Evolutionary conservation across 2,888 invertebrate genomes (phyloP).

Genomic region (Magallana nippona): DNA sequence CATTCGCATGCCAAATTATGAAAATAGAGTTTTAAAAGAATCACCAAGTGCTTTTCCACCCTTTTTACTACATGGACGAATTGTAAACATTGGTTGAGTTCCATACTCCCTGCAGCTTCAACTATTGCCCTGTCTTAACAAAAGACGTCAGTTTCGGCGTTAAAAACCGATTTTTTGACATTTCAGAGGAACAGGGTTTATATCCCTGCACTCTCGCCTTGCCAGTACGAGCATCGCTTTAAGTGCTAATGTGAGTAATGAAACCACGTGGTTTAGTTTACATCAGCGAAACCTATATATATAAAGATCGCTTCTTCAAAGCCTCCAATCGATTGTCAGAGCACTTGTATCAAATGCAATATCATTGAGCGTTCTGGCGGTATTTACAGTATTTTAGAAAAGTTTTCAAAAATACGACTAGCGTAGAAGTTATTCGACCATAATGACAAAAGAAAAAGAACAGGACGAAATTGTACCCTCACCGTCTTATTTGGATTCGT

Average conservation of each 20-base stretch:
- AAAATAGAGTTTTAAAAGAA: background rate
- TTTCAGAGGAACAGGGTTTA: slow-evolving; percentile 2
- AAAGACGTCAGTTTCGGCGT: slow-evolving; percentile 5
- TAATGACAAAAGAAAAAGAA: slow-evolving; percentile 9
- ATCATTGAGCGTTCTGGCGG: background rate
- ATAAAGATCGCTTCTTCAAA: background rate
- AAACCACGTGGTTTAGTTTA: slow-evolving; percentile 21
- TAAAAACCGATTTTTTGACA: slow-evolving; percentile 20
- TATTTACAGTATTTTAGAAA: background rate
- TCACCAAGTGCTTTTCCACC: background rate
- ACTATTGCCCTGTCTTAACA: background rate
- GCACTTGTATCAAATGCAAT: background rate
- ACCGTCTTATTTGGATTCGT: background rate
- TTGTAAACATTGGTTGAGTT: background rate
- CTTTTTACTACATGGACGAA: background rate
- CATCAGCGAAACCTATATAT: background rate
- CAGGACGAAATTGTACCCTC: background rate
- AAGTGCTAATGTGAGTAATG: slow-evolving; percentile 14
- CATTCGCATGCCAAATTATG: background rate
- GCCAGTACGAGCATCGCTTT: background rate
- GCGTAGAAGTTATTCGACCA: background rate
- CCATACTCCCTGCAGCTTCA: background rate
- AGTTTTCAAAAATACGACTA: background rate
- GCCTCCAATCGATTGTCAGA: background rate
- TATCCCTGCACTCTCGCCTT: background rate